phyloP scores from a whole-genome alignment of 2,797 vertebrate genomes.

The Clarias fuscus region DNA sequence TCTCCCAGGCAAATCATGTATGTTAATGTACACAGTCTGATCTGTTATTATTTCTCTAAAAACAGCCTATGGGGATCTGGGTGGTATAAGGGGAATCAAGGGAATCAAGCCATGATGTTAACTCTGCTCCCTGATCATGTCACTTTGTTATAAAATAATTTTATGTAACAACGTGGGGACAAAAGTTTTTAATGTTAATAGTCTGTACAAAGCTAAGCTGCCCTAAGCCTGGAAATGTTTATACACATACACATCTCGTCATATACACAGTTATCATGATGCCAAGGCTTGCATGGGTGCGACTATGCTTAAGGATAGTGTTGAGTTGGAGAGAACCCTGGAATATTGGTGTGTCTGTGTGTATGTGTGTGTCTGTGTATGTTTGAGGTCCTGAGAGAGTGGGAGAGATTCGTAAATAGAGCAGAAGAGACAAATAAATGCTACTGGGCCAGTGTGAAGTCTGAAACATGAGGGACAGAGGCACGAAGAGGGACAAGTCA shows the following conservation, averaged over 20 bases:
- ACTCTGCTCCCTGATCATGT: background rate
- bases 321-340: background rate
- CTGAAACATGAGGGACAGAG: background rate
- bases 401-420: background rate
- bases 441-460: background rate
- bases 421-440: background rate
- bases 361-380: background rate
- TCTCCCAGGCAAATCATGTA: background rate
- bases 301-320: background rate
- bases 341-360: background rate
- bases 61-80: background rate
- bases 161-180: background rate
- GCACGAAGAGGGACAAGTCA: background rate
- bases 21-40: background rate
- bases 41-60: no score
- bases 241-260: background rate
- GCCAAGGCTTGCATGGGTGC: background rate
- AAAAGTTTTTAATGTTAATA: background rate
- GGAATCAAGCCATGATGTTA: background rate
- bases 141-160: background rate
- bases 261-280: background rate
- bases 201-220: no score
- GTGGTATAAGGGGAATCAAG: background rate
- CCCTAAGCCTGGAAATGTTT: no score
- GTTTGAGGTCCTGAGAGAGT: background rate